phyloP scores from a whole-genome alignment of 2,888 invertebrate genomes.

The Heliconius ethilla region DNA sequence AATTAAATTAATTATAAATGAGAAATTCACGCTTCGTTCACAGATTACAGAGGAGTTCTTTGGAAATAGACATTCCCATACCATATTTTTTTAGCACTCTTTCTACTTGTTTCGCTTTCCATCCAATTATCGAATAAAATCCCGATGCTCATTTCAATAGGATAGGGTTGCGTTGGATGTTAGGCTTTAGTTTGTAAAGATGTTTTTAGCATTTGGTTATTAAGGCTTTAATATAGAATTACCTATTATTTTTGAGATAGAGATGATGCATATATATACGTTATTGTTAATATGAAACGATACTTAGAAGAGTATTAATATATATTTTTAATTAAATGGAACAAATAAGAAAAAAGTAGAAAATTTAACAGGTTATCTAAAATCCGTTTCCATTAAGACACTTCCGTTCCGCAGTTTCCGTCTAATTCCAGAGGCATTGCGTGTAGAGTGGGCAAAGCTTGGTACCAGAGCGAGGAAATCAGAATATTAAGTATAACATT shows the following conservation, averaged over 20 bases:
- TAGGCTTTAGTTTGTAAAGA: neutral
- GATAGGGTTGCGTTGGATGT: slow-evolving; percentile 15
- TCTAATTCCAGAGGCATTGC: too few relatives aligned
- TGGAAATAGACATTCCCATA: too few relatives aligned
- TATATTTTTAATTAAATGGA: neutral
- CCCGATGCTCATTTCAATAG: slow-evolving; percentile 18
- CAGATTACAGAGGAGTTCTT: slow-evolving; percentile 6
- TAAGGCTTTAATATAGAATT: neutral
- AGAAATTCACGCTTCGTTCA: slow-evolving; percentile 10
- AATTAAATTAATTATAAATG: slow-evolving; percentile 12
- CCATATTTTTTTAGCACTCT: slow-evolving; percentile 11
- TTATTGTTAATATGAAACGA: too few relatives aligned
- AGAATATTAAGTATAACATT: neutral
- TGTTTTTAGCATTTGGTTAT: neutral
- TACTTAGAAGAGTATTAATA: too few relatives aligned
- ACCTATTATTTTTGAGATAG: neutral
- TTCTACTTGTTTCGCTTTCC: slow-evolving; percentile 24
- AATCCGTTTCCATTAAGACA: too few relatives aligned
- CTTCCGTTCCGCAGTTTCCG: too few relatives aligned
- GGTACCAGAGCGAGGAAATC: neutral
- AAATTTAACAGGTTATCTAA: too few relatives aligned
- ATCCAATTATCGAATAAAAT: slow-evolving; percentile 38
- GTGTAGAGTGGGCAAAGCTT: neutral
- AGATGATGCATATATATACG: too few relatives aligned
- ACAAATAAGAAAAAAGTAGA: neutral